phyloP scores from a whole-genome alignment of 2,797 vertebrate genomes.

The Knipowitschia caucasica region DNA sequence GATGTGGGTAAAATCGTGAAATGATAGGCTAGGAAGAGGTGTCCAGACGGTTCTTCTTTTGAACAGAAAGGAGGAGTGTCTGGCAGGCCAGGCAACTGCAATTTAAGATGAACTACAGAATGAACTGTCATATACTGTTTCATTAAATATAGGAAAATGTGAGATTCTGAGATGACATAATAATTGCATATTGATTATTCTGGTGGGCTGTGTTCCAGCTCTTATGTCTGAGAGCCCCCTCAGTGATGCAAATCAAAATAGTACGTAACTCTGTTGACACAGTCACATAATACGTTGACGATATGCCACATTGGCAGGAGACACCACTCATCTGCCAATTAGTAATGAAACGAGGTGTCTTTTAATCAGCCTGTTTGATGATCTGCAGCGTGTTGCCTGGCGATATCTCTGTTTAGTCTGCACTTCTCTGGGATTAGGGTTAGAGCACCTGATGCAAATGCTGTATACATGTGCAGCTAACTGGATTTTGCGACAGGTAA shows the following conservation, averaged over 20 bases:
- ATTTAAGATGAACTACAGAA: too few relatives aligned
- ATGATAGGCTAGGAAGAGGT: too few relatives aligned
- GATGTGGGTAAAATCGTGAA: too few relatives aligned
- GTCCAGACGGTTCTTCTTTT: too few relatives aligned
- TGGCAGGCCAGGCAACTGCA: too few relatives aligned
- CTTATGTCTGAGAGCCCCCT: slow-evolving; percentile 21
- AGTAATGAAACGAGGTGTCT: slow-evolving; percentile 30
- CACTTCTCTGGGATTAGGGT: slow-evolving; percentile 22
- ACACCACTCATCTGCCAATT: slow-evolving; percentile 28
- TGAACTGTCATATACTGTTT: too few relatives aligned
- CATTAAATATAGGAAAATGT: slow-evolving; percentile 15
- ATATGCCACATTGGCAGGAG: slow-evolving; percentile 9
- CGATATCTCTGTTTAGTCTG: slow-evolving; percentile 36
- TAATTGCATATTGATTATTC: slow-evolving; percentile 10
- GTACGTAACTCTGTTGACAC: slow-evolving; percentile 5
- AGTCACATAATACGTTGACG: slow-evolving; percentile 17
- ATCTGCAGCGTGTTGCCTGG: slow-evolving; percentile 48
- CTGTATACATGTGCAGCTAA: slow-evolving; percentile 26
- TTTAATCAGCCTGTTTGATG: slow-evolving; percentile 34
- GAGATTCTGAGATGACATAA: neutral
- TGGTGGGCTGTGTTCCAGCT: slow-evolving; percentile 13
- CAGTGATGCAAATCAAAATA: slow-evolving; percentile 45
- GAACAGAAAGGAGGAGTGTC: too few relatives aligned
- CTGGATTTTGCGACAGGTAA: slow-evolving; percentile 24
- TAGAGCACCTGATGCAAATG: slow-evolving; percentile 28